Evolutionary conservation across 1,140 invertebrate genomes (phyloP).

Genomic region (Megalopta genalis): DNA sequence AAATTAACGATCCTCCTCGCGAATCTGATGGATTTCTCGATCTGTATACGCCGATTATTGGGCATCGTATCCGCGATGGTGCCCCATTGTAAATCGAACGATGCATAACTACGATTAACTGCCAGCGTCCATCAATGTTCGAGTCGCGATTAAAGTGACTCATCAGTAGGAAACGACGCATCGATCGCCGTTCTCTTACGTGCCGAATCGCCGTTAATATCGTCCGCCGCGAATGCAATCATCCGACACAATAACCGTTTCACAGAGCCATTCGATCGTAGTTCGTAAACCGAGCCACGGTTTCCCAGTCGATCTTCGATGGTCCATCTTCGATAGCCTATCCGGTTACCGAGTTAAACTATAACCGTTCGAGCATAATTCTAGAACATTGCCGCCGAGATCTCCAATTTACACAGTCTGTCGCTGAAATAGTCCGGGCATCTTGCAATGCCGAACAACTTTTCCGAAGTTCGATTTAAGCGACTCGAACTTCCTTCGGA

Average conservation of each 20-base stretch:
- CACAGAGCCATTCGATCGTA: slow-evolving; percentile 32
- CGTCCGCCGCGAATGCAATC: slow-evolving; percentile 54
- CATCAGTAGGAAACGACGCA: slow-evolving; percentile 57
- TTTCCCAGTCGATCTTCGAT: not conserved
- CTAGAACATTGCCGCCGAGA: too few species aligned
- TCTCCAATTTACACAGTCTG: too few species aligned
- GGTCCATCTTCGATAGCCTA: too few species aligned
- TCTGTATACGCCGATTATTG: slow-evolving; percentile 47
- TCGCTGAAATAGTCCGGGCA: too few species aligned
- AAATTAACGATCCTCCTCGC: slow-evolving; percentile 55
- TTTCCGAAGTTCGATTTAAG: too few species aligned
- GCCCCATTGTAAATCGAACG: slow-evolving; percentile 46
- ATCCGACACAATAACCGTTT: slow-evolving; percentile 60
- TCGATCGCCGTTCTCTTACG: slow-evolving; percentile 55
- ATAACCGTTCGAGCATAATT: too few species aligned
- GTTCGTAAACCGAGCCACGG: not conserved
- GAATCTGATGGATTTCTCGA: slow-evolving; percentile 57
- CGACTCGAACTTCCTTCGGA: too few species aligned
- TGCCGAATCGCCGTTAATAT: slow-evolving; percentile 59
- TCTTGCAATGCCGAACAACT: too few species aligned
- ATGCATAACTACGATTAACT: slow-evolving; percentile 59
- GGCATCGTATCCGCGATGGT: slow-evolving; percentile 17
- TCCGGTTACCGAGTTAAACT: not conserved
- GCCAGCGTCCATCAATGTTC: slow-evolving; percentile 51
- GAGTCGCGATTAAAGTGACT: slow-evolving; percentile 58